Evolutionary conservation across 2,888 invertebrate species (phyloP).

Genomic region (Chelonus formosanus): DNA sequence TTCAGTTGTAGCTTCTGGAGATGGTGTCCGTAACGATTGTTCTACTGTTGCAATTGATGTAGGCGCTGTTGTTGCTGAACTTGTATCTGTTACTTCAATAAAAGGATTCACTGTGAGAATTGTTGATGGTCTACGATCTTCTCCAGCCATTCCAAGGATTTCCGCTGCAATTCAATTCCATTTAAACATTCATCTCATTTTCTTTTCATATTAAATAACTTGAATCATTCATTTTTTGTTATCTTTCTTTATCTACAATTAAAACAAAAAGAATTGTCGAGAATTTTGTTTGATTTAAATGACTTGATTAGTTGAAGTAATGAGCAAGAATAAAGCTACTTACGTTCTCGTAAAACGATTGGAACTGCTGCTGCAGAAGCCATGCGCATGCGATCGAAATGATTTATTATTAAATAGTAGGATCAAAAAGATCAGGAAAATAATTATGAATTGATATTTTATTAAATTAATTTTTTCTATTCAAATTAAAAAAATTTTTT

Average conservation of each 20-base stretch:
- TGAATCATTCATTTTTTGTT: no score
- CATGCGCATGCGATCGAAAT: slow-evolving; percentile 45
- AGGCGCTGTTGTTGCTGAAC: slow-evolving; percentile 38
- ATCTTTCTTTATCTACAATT: no score
- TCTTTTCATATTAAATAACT: neutral
- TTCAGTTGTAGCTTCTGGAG: slow-evolving; percentile 52
- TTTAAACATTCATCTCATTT: neutral
- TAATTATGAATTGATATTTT: no score
- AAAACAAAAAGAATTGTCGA: no score
- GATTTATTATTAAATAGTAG: no score
- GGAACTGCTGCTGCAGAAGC: slow-evolving; percentile 48
- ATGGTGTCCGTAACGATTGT: slow-evolving; percentile 54
- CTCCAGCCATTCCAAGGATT: slow-evolving; percentile 81
- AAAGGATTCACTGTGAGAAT: slow-evolving; percentile 63
- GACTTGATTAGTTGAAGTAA: no score
- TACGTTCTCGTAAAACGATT: slow-evolving; percentile 54
- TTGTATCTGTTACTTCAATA: slow-evolving; percentile 60
- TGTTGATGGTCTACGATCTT: slow-evolving; percentile 70
- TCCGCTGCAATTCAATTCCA: slow-evolving; percentile 70
- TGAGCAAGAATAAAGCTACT: slow-evolving; percentile 42
- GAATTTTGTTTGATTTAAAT: no score
- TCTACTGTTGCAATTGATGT: slow-evolving; percentile 30
- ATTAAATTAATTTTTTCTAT: no score
- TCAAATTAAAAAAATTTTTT: slow-evolving; percentile 2
- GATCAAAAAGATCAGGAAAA: no score